Conservation (phyloP, 37 sponge, comb jelly and placozoan genomes). For the Hormiphora californensis region DNA sequence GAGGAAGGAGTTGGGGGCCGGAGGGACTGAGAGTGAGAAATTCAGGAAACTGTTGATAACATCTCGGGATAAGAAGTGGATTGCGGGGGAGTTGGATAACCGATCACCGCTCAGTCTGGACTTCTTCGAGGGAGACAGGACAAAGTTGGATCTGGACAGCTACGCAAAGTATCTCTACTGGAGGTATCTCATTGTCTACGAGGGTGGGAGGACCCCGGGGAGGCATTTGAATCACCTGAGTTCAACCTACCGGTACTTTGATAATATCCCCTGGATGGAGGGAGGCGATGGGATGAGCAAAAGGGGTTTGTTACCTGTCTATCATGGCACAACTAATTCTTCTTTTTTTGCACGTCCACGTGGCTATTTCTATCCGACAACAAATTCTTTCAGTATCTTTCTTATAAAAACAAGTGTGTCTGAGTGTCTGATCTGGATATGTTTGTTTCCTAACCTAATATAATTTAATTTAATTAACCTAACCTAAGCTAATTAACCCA, state of each 20-base stretch:
- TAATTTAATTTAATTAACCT: too few relatives aligned
- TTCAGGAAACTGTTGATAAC: too few relatives aligned
- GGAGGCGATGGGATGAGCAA: too few relatives aligned
- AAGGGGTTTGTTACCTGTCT: too few relatives aligned
- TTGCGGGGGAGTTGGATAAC: neutral
- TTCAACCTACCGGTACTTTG: neutral
- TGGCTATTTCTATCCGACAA: too few relatives aligned
- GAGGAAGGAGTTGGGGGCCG: neutral
- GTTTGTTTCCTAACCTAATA: too few relatives aligned
- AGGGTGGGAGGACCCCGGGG: neutral
- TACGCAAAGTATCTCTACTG: constrained; percentile 50
- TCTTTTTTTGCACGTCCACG: too few relatives aligned
- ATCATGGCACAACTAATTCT: too few relatives aligned
- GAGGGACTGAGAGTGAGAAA: neutral
- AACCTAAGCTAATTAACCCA: too few relatives aligned
- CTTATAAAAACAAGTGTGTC: too few relatives aligned
- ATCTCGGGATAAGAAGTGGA: neutral
- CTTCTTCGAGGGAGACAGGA: neutral
- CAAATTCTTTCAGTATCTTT: too few relatives aligned
- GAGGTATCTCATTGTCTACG: neutral
- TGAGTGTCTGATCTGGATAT: too few relatives aligned
- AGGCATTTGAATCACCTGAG: neutral
- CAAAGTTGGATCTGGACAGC: neutral
- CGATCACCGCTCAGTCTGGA: neutral
- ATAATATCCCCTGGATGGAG: constrained; percentile 22